Base-by-base conservation (phyloP, 2,888 invertebrate species). In the Xanthia icteritia region DNA sequence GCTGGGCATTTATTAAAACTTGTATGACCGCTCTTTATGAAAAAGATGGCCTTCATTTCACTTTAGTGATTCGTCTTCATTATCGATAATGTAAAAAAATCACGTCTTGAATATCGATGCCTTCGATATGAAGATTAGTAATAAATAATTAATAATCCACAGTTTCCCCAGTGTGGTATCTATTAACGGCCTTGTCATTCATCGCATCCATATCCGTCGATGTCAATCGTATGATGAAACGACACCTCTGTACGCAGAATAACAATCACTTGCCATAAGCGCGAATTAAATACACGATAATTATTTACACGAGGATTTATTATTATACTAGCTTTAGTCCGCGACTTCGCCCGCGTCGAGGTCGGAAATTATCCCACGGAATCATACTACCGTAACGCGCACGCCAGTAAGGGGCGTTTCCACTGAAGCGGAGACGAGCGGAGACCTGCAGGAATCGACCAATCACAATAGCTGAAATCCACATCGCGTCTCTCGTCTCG, bases 151-250 rank as follows among this genome's bases (percentile, higher is more conserved):
- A 77, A 56, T 81, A 74, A 83, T 74, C 67, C 45, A 60, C 39
- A 66, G 61, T 77, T 65, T 84, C 73, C 85, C 81, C 54, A 42
- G 76, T 76, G 76, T 72, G 66, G 77, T 83, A 83, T 85, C 71
- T 75, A 74, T 73, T 67, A 6, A 23, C 66, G 76, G 72, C 89
- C 87, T 83, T 88, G 79, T 85, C 82, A 83, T 56, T 83, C 91
- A 90, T 91, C 89, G 91, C 89, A 88, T 87, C 82, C 83, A 85
- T 89, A 88, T 86, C 86, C 88, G 88, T 87, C 84, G 61, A 79
- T 90, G 92, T 90, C 93, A 91, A 91, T 92, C 89, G 84, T 82
- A 90, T 91, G 90, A 90, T 88, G 89, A 89, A 89, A 89, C 88
- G 84, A 86, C 87, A 86, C 75, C 81, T 87, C 73, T 48, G 63